Base-by-base conservation (phyloP, 2,113 vertebrate genomes). In the Cynocephalus volans region DNA sequence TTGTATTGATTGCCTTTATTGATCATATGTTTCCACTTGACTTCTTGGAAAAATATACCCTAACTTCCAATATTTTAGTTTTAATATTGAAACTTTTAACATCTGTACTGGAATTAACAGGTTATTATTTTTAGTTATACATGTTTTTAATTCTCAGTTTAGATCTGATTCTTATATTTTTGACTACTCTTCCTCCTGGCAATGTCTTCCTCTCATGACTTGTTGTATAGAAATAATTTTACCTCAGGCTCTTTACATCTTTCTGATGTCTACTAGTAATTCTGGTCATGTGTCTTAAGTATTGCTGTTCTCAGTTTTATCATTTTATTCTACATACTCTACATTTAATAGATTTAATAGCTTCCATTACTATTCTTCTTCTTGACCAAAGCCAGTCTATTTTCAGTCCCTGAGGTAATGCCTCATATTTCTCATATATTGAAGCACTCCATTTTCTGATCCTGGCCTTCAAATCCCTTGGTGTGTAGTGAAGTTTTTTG, bases 221-320 rank as follows among this genome's bases (percentile, higher is more conserved):
- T 13, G 2, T 70, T 45, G 45, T 13, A 17, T 26, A 15, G 14
- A 9, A 12, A 58, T 24, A 80, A 18, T 60, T 11, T 93, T 70
- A 26, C 19, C 12, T 88, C 24, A 50, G 5, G 0, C 70, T 70
- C 28, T 91, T 58, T 48, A 83, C 7, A 72, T 72, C 15, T 94
- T 88, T 95, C 6, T 76, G 7, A 83, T 62, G 92, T 77, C 26
- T 54, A 69, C 45, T 80, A 90, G 62, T 76, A 93, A 23, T 72
- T 36, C 9, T 60, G 3, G 28, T 48, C 41, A 8, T 41, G n/a
- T 76, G 24, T 54, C 21, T 93, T 8, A 26, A 83, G 17, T 54
- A 56, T n/a, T 83, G 8, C 3, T 62, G 15, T 8, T 64, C 8
- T 80, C 8, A 82, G 45, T 73, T n/a, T 26, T 36, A 52, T 52